Base-by-base conservation (phyloP, 1,140 invertebrate species). In the Phymastichus coffea region DNA sequence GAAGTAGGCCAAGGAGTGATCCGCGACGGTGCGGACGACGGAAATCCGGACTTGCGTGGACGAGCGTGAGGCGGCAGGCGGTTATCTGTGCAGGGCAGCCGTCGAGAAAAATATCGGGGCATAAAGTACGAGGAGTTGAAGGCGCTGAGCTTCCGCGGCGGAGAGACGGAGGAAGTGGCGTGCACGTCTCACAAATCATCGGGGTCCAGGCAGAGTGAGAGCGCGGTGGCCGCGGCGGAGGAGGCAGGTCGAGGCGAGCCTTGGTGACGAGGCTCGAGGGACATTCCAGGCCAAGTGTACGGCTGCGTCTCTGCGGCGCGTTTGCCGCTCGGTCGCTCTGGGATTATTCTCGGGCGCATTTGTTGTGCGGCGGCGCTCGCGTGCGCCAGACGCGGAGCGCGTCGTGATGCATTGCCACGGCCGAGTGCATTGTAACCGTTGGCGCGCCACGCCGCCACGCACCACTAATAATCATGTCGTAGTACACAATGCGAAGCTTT, bases 391-490 rank as follows among this genome's bases (percentile, higher is more conserved):
- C 54, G 54, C 28, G 38, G 25, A 33, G n/a, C n/a, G n/a, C 38
- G 47, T n/a, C 9, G 26, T 58, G 56, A 58, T 51, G 56, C 37
- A 58, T 58, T 28, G 56, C 47, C 47, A 1, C 19, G 56, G 15
- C n/a, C 12, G 12, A 53, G 48, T 59, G 49, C 44, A 59, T 59
- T 59, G 57, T 53, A 59, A 52, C 23, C 28, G 40, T 9, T 26
- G 6, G 15, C 15, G 23, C 26, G 48, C 9, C 54, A 46, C 41
- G 17, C 37, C 1, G 20, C 35, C 28, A 33, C 12, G 28, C 6
- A 23, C 46, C 33, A 25, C 33, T 55, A 48, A 61, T 61, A 55
- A 55, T 61, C 51, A 61, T 55, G 58, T 61, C 51, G 48, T 61
- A 61, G 48, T 51, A 47, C 26, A 47, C 51, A 46, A 48, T 54